Evolutionary conservation across 2,888 invertebrate species (phyloP).

Genomic region (Chymomyza fuscimana): DNA sequence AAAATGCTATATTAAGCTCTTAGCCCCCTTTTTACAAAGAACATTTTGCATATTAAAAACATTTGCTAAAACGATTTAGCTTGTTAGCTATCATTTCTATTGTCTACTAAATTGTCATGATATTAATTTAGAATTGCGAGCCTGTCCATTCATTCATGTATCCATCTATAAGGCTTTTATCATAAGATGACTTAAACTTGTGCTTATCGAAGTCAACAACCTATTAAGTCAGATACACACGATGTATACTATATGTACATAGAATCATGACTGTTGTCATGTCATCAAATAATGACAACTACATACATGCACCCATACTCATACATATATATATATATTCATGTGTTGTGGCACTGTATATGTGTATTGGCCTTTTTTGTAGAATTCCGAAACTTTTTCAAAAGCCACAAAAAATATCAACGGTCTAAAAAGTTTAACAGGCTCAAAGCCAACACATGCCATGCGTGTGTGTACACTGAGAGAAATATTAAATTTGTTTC

Average conservation of each 20-base stretch:
- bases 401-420: conserved; percentile 10
- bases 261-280: conserved; percentile 52
- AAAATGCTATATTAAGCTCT: no score
- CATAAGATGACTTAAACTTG: not conserved
- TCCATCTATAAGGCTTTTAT: not conserved
- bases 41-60: no score
- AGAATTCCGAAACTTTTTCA: not conserved
- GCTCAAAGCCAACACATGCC: conserved; percentile 3
- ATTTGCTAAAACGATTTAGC: no score
- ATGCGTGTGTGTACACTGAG: conserved; percentile 9
- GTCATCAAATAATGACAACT: conserved; percentile 49
- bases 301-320: conserved; percentile 10
- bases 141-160: not conserved
- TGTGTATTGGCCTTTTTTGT: not conserved
- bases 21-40: no score
- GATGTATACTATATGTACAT: conserved; percentile 19
- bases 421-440: conserved; percentile 12
- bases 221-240: conserved; percentile 45
- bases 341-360: not conserved
- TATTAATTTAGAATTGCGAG: conserved; percentile 10
- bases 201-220: conserved; percentile 54
- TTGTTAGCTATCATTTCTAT: no score
- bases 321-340: not conserved
- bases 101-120: not conserved
- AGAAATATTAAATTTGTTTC: conserved; percentile 2